Conservation (phyloP, 2,113 vertebrate species). For the Salvelinus alpinus region DNA sequence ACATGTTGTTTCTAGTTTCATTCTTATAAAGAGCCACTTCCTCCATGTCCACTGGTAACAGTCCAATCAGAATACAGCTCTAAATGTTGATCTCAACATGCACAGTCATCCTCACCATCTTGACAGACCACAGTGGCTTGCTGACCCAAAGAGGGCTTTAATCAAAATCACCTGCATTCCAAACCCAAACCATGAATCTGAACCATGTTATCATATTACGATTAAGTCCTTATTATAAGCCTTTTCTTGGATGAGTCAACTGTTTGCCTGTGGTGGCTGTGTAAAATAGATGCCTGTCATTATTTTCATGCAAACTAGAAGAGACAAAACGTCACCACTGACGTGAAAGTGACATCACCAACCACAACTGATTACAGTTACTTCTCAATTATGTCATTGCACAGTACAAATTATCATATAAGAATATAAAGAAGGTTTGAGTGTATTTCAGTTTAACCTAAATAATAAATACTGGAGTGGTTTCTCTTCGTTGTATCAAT, state of each 20-base stretch:
- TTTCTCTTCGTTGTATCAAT: too few relatives aligned
- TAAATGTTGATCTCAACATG: conserved; percentile 48
- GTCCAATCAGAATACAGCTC: conserved; percentile 56
- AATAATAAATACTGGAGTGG: too few relatives aligned
- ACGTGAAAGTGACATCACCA: too few relatives aligned
- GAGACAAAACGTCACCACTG: neutral
- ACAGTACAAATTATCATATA: too few relatives aligned
- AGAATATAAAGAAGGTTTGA: too few relatives aligned
- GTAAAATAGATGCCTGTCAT: too few relatives aligned
- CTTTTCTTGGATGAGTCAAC: conserved; percentile 19
- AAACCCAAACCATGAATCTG: conserved; percentile 41
- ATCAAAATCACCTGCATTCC: conserved; percentile 52
- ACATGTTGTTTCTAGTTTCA: too few relatives aligned
- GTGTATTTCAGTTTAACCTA: too few relatives aligned
- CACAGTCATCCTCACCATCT: conserved; percentile 49
- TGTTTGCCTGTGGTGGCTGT: too few relatives aligned
- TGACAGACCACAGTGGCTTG: conserved; percentile 38
- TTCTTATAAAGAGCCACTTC: conserved; percentile 53
- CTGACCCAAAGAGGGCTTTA: conserved; percentile 35
- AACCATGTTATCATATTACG: conserved; percentile 24
- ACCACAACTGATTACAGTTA: too few relatives aligned
- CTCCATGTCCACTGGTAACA: conserved; percentile 3
- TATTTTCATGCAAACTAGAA: neutral
- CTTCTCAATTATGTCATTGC: too few relatives aligned
- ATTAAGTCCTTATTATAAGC: neutral